These are phyloP conservation scores for Pachyuromys duprasi DNA, from an alignment of 2,797 vertebrate species.

Conservation along the genomic window DNA sequence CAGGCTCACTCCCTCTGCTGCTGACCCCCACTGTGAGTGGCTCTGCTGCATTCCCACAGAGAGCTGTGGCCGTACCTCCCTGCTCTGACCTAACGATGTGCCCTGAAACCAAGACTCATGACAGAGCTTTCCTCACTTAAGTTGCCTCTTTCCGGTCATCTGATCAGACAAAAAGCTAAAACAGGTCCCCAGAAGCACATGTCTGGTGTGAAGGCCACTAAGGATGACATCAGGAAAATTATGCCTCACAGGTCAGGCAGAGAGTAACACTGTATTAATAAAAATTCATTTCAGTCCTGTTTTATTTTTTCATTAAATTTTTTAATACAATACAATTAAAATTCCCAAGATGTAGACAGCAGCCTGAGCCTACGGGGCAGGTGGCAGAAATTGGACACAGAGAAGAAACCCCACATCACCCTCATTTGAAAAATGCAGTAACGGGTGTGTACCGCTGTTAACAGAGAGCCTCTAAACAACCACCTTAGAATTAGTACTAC, in stretches of 20 bases:
- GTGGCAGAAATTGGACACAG: rapidly evolving
- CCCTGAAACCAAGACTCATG: background rate
- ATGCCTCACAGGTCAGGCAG: background rate
- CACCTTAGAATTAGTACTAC: background rate
- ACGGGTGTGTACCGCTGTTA: background rate
- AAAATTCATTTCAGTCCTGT: slow-evolving; percentile 2
- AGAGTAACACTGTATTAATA: background rate
- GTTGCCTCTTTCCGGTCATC: background rate
- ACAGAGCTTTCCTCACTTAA: background rate
- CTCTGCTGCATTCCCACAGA: background rate
- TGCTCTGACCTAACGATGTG: background rate
- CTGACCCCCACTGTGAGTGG: background rate
- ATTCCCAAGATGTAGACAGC: background rate
- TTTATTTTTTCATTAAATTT: background rate
- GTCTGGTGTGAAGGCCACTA: background rate
- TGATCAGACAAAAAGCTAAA: background rate
- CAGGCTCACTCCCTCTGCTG: background rate
- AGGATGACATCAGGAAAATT: background rate
- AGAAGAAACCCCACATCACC: background rate
- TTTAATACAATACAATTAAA: slow-evolving; percentile 2
- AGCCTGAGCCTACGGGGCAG: background rate
- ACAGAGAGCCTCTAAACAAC: background rate
- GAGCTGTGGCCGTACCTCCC: background rate
- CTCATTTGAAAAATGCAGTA: background rate
- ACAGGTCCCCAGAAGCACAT: background rate